Evolutionary conservation across 2,888 invertebrate genomes (phyloP), one percentile per base, ranked within the genome.

Genomic region (Pimpla rufipes): DNA sequence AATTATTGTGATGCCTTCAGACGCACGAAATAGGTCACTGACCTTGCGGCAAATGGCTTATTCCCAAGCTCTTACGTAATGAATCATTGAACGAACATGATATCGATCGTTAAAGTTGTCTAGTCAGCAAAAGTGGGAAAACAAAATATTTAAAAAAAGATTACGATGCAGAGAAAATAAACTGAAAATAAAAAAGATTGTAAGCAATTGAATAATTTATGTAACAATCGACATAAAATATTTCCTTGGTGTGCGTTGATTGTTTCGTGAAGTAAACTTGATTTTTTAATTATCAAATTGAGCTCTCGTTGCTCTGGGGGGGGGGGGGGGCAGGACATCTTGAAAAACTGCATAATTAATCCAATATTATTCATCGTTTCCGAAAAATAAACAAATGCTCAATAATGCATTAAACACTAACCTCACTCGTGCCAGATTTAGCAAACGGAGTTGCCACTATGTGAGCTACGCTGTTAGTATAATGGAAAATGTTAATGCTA

Each of bases 1-100:
- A 59, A 29, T 21, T 57, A 76, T 76, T 68, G 62, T 50, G 37
- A 37, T 50, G 37, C 21, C 55, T 29, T 67, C 55, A 29, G 52
- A 66, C 67, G 40, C 29, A 40, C 45, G 11, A 62, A 40, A 21
- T 10, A 52, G 16, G 16, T 18, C 3, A 18, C 18, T 18, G 18
- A 52, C 16, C 18, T 52, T 18, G 7, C 16, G 16, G 47, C 7
- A 18, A 23, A 55, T 55, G 40, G 37, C 5, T 64, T 18, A 35
- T 13, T 59, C 29, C 7, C 35, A 4, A n/a, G 35, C 57, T 35
- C 16, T 35, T 5, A 5, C 29, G n/a, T 16, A 59, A 35, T 35
- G 5, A 59, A 29, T 16, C 8, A 3, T 59, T 35, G 57, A 59
- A 29, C 13, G 8, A 16, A 7, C 16, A 35, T 16, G n/a, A 29